Base-by-base conservation (phyloP, 2,113 vertebrate species). In the Cynopterus brachyotis region DNA sequence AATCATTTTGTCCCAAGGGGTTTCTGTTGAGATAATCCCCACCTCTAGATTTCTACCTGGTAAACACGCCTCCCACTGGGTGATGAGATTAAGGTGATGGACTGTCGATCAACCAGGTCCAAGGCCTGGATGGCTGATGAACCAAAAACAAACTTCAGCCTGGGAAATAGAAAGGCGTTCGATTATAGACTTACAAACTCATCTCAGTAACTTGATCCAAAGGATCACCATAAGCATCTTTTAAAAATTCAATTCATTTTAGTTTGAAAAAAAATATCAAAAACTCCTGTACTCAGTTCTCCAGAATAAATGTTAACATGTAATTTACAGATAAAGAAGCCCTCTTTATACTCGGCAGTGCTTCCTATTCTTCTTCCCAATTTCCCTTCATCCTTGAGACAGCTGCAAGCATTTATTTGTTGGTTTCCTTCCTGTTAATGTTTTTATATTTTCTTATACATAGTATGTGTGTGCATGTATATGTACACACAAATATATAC, bases 61-160 rank as follows among this genome's bases (percentile, higher is more conserved):
- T 99, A 99, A 0, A 98, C 98, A 4, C 67, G 97, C 92, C 99
- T 99, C 90, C 99, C 99, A 3, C 99, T 99, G 55, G 99, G 99
- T 1, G 99, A 99, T 1, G 95, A 98, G 53, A 99, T 45, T 72
- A 98, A 98, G 35, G 99, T 99, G 95, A 99, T 98, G 0, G 99
- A 98, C 6, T 92, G 98, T 24, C 98, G 99, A 96, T 99, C 99
- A 20, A 99, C 99, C 76, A 99, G 89, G 97, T 99, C 99, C 98
- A 99, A 96, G 19, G 99, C 99, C 82, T 99, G 99, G 64, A 99
- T 89, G 1, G 99, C 99, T 80, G 98, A 99, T 0, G 99, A 95
- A 2, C 99, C 99, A 67, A 99, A 99, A 92, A 99, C 83, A 96
- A 99, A 99, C 97, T 99, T 99, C 97, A 99, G 94, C 94, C 99